Base-by-base conservation (phyloP, 2,797 vertebrate genomes). In the Moxostoma hubbsi region DNA sequence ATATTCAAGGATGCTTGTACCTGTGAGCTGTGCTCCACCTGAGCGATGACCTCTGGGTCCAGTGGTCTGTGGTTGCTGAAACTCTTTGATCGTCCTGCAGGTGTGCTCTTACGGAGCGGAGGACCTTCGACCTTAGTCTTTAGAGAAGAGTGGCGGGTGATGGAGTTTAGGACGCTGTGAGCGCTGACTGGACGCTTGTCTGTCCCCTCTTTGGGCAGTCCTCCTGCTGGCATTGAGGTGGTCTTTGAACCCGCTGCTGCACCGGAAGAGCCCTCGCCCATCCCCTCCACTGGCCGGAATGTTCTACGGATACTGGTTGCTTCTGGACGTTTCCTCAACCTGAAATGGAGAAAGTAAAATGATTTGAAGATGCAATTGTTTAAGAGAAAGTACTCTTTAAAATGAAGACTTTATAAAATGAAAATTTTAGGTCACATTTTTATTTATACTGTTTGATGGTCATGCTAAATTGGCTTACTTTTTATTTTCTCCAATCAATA, bases 61-160 rank as follows among this genome's bases (percentile, higher is more conserved):
- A 97, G 96, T 75, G 98, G 97, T 77, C 96, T 93, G 85, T 99
- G 98, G 93, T 98, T 99, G 92, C 98, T 99, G 94, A 99, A 99
- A 93, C 98, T 99, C 93, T 98, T 98, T 72, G 98, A 99, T 85
- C 97, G 94, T 24, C 97, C 96, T 0, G 97, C 96, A 0, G 95
- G 89, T 58, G 95, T 93, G 0, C 96, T 91, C 89, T 98, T 98
- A 64, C 96, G 94, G 75, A 98, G 85, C 92, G 98, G 98, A 0
- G 97, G 97, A 87, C 96, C 98, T 71, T 99, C 98, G 85, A 98
- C 93, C 87, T 98, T 94, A 87, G 94, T 96, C 91, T 98, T 99
- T 24, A 98, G 94, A 11, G 98, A 99, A 0, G 98, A 97, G 88
- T 99, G 98, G 9, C 98, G 96, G 82, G 96, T 98, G 91, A 99